Evolutionary conservation across 2,113 vertebrate genomes (phyloP).

Genomic region (Carlito syrichta): DNA sequence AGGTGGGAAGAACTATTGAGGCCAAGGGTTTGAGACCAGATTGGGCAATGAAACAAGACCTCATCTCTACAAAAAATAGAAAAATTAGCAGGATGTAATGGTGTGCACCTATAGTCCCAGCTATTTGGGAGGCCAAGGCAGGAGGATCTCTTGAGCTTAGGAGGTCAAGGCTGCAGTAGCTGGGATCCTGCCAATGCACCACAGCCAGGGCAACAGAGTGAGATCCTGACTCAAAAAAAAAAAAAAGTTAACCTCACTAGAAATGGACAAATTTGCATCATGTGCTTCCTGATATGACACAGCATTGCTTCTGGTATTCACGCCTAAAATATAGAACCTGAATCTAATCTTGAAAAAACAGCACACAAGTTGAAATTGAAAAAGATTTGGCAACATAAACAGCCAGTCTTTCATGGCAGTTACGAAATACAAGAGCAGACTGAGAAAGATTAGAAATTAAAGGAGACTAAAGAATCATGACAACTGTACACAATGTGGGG

Average conservation of each 20-base stretch:
- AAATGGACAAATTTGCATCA: not conserved
- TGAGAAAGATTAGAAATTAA: not conserved
- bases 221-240: not conserved
- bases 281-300: not conserved
- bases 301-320: not conserved
- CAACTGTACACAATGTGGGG: not conserved
- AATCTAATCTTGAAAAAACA: not conserved
- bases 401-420: not conserved
- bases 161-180: not conserved
- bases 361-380: not conserved
- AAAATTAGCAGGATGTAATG: not conserved
- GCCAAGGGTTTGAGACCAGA: not conserved
- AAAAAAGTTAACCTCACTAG: not conserved
- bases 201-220: no score
- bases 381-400: not conserved
- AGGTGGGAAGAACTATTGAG: not conserved
- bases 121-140: not conserved
- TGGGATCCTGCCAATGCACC: not conserved
- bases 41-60: not conserved
- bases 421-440: not conserved
- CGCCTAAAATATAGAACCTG: not conserved
- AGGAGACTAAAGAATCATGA: not conserved
- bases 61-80: not conserved
- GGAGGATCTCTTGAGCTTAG: not conserved
- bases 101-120: not conserved